Percentiles rank a stretch among this genome's conserved stretches.
Conservation (phyloP, 2,113 vertebrate genomes). For the Origma solitaria region DNA sequence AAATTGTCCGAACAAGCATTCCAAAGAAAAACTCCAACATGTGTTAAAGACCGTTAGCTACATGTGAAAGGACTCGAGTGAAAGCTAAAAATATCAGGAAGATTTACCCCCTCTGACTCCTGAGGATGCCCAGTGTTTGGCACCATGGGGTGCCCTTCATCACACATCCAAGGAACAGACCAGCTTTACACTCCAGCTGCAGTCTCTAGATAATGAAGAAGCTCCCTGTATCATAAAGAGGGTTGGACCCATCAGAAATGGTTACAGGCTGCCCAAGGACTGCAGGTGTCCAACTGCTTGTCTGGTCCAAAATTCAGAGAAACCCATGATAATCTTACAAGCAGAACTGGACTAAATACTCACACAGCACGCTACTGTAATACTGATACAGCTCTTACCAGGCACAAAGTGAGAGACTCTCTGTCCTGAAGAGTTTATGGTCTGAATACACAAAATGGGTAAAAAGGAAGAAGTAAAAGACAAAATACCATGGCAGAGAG, state of each 20-base stretch:
- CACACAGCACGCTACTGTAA: background rate
- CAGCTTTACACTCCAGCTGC: accelerated
- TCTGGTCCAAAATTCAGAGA: background rate
- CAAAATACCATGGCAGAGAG: background rate
- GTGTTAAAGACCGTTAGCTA: background rate
- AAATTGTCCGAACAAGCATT: background rate
- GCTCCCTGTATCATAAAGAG: background rate
- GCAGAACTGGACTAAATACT: background rate
- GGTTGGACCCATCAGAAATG: background rate
- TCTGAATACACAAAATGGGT: background rate
- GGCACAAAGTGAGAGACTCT: background rate
- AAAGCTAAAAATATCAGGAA: background rate
- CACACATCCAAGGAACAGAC: background rate
- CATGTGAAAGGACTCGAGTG: background rate
- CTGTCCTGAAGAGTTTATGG: background rate
- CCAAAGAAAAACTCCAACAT: background rate
- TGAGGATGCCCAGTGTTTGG: background rate
- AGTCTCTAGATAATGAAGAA: background rate
- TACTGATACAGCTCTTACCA: background rate
- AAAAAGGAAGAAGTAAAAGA: background rate
- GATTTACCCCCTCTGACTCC: background rate
- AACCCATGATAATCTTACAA: background rate
- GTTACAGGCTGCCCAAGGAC: background rate
- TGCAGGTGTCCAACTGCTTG: background rate
- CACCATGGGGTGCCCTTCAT: background rate